Evolutionary conservation across 2,797 vertebrate genomes (phyloP).

Genomic region (Onychomys arenicola): DNA sequence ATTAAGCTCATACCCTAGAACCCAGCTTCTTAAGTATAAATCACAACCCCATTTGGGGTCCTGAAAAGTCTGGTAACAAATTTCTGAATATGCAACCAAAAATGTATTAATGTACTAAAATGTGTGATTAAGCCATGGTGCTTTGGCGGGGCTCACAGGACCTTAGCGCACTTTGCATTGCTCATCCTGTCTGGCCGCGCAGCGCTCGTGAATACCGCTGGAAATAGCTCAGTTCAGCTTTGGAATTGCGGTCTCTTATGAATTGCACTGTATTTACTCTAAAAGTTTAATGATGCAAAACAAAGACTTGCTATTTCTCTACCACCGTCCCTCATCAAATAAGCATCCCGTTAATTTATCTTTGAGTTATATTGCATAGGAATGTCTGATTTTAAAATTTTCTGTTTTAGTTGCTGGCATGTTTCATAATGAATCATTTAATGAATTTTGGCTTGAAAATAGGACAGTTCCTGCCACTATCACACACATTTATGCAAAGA

Average conservation of each 20-base stretch:
- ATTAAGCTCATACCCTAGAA: background rate
- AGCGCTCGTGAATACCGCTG: too few species aligned
- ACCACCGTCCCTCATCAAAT: background rate
- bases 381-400: background rate
- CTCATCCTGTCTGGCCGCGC: background rate
- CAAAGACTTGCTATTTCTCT: background rate
- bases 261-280: background rate
- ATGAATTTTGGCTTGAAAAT: background rate
- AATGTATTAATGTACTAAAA: background rate
- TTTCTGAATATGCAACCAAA: background rate
- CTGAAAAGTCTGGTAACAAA: background rate
- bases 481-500: background rate
- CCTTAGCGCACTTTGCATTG: too few species aligned
- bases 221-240: background rate
- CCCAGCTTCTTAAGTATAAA: background rate
- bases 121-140: background rate
- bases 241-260: background rate
- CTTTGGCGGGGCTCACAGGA: rapidly evolving
- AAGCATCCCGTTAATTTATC: background rate
- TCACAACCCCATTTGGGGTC: background rate
- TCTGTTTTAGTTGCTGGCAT: background rate
- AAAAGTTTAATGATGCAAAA: background rate
- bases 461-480: background rate
- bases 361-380: background rate
- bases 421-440: background rate